Base-by-base conservation (phyloP, 2,888 invertebrate species). In the Papilio gigon region DNA sequence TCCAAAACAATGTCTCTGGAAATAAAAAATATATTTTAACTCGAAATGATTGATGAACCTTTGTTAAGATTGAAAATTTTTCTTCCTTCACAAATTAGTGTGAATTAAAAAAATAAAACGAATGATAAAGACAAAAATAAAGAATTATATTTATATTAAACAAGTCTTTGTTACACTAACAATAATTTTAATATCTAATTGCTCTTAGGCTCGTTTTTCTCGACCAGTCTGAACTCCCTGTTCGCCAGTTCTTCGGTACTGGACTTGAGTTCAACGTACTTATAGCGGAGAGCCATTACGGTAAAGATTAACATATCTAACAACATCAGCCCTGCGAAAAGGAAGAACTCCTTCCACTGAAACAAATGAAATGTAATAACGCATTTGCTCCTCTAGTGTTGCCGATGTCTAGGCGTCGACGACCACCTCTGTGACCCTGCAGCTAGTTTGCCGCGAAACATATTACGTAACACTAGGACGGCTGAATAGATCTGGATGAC, bases 271-370 rank as follows among this genome's bases (percentile, higher is more conserved):
- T 90, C 86, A 0, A 93, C 93, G 82, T 97, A 97, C 75, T 94
- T 95, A 88, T 98, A 99, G 73, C 94, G 94, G 81, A 93, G 93
- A 0, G 98, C 95, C 94, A 99, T 94, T 5, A 94, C 82, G 27
- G 95, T 94, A 82, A 99, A 98, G 37, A 98, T 89, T 0, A 96
- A 70, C 93, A 98, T 97, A 76, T 97, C 97, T 1, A 94, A 82
- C 37, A 95, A 81, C 98, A 99, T 98, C 42, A 98, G 88, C 0
- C 93, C 95, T 63, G 97, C 96, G 84, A 98, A 98, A 56, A 98
- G 89, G 86, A 97, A 95, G 86, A 98, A 97, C 84, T 98, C 97
- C 72, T 94, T 94, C 70, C 96, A 95, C 97, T 98, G 93, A 70
- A 76, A 77, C 60, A 9, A 4, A 30, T 20, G 14, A 40, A 12